phyloP scores from a whole-genome alignment of 2,113 vertebrate species.

The Hippocampus mohnikei region DNA sequence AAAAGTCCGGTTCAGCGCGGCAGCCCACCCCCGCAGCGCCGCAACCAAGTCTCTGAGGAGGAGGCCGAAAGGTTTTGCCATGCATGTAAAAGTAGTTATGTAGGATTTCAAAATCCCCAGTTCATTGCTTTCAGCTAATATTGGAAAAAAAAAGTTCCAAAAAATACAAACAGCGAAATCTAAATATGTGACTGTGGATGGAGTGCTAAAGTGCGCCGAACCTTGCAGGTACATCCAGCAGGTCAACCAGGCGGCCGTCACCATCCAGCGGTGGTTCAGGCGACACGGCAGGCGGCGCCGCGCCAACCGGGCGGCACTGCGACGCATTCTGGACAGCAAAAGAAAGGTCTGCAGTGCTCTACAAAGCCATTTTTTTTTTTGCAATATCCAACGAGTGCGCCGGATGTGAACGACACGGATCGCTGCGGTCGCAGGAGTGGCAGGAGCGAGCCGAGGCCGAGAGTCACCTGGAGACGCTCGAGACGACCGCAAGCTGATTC shows the following conservation, averaged over 20 bases:
- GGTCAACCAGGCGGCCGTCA: slow-evolving; percentile 84
- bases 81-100: background rate
- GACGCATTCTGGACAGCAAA: slow-evolving; percentile 68
- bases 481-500: slow-evolving; percentile 76
- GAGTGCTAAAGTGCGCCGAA: too few relatives aligned
- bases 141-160: too few relatives aligned
- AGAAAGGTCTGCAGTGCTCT: slow-evolving; percentile 71
- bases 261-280: slow-evolving; percentile 93
- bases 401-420: background rate
- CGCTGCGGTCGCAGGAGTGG: slow-evolving; percentile 69
- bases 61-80: slow-evolving; percentile 86
- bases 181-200: too few relatives aligned
- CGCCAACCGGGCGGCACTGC: slow-evolving; percentile 57
- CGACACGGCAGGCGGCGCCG: slow-evolving; percentile 61
- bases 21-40: slow-evolving; percentile 49
- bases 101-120: too few relatives aligned
- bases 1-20: slow-evolving; percentile 35
- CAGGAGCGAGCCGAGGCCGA: slow-evolving; percentile 66
- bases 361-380: too few relatives aligned
- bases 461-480: slow-evolving; percentile 52
- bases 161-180: too few relatives aligned
- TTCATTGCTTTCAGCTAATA: too few relatives aligned
- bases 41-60: slow-evolving; percentile 86
- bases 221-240: slow-evolving; percentile 83
- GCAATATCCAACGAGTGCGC: background rate